Conservation (phyloP, 2,888 invertebrate species). For the Andrena bicolor region DNA sequence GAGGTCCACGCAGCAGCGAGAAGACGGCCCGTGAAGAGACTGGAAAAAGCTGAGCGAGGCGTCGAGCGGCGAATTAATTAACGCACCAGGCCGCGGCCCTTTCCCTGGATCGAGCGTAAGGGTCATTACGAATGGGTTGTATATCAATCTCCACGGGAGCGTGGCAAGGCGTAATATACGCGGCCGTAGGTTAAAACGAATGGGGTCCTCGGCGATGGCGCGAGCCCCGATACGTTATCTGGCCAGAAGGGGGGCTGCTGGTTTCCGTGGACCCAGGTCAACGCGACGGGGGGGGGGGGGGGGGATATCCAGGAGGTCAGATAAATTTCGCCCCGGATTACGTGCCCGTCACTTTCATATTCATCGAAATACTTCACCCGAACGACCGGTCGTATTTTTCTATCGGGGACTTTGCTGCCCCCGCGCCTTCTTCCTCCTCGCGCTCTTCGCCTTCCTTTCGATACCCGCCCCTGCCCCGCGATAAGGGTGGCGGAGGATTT, state of each 20-base stretch:
- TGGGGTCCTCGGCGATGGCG: slow-evolving; percentile 76
- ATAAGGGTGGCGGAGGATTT: slow-evolving; percentile 49
- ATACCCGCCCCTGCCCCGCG: slow-evolving; percentile 22
- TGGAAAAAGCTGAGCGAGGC: slow-evolving; percentile 34
- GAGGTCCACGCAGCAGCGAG: slow-evolving; percentile 1
- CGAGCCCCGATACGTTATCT: slow-evolving; percentile 81
- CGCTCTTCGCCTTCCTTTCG: slow-evolving; percentile 44
- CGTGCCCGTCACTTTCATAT: slow-evolving; percentile 83
- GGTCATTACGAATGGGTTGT: slow-evolving; percentile 78
- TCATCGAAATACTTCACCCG: slow-evolving; percentile 82
- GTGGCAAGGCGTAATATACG: slow-evolving; percentile 76
- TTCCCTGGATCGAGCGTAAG: slow-evolving; percentile 72
- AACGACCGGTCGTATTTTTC: slow-evolving; percentile 80
- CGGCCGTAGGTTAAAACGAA: slow-evolving; percentile 78
- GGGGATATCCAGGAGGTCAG: slow-evolving; percentile 75
- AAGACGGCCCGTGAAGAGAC: slow-evolving; percentile 22
- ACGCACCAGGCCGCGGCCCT: slow-evolving; percentile 51
- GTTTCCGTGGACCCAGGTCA: slow-evolving; percentile 70
- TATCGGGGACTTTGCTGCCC: slow-evolving; percentile 50
- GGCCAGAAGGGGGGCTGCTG: slow-evolving; percentile 54
- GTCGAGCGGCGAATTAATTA: slow-evolving; percentile 68
- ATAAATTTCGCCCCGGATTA: slow-evolving; percentile 83
- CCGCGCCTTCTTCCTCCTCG: slow-evolving; percentile 31
- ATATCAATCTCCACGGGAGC: slow-evolving; percentile 76
- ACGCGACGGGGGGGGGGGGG: slow-evolving; percentile 46